Base-by-base conservation (phyloP, 2,113 vertebrate genomes). In the Eulacestoma nigropectus region DNA sequence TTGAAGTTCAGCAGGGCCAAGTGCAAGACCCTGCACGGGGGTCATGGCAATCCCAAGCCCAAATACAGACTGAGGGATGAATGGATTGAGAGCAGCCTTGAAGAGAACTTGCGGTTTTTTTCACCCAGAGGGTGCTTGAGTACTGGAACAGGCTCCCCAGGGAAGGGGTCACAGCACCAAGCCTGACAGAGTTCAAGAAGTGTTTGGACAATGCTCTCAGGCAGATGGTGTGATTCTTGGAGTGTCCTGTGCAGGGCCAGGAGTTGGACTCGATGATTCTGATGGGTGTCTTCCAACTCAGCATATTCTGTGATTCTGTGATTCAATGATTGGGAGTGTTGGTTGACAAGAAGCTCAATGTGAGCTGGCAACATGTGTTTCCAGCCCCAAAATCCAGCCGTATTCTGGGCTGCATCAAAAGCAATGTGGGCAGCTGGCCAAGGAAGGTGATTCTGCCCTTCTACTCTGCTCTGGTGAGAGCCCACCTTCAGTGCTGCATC, bases 1-100 rank as follows among this genome's bases (percentile, higher is more conserved):
- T 49, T 32, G 63, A 69, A 42, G 30, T 27, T 62, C 41, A 47
- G 56, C 59, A 42, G 55, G 30, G 41, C 17, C 30, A 62, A 35
- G 18, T 0, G 0, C 41, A 47, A 42, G 26, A 62, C 63, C 47
- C 26, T 76, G 47, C 17, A 35, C 1, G 3, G 19, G 16, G 7
- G 7, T 42, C 87, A 41, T n/a, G 30, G n/a, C 25, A 55, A 35
- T 55, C 39, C 41, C 47, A 76, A 35, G 4, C 30, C n/a, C 41
- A 62, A 62, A 62, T 33, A 42, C 7, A 69, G 42, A 1, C 14
- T 62, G 55, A 83, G 32, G 25, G 11, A 42, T 55, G 1, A 62
- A 47, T 27, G n/a, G n/a, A 55, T 49, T 69, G 30, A 76, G 30
- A 83, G 17, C 11, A 76, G 17, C 13, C 29, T 27, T 6, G 14